Base-by-base conservation (phyloP, 1,140 invertebrate genomes). In the Belonocnema kinseyi region DNA sequence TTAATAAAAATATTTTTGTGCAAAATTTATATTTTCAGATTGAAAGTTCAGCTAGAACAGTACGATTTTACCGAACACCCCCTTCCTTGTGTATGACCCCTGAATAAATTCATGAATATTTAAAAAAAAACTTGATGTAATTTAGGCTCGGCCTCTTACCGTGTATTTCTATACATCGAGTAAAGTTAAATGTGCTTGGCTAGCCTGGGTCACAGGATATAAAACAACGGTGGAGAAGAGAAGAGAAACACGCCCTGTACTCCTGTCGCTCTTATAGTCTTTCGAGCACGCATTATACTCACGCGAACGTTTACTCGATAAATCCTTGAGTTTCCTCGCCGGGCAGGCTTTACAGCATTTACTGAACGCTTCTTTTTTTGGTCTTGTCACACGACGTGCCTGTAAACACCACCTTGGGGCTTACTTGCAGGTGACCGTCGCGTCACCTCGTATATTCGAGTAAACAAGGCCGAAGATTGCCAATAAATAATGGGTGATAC, bases 261-360 rank as follows among this genome's bases (percentile, higher is more conserved):
- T 58, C 19, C 26, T 66, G 56, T 58, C 56, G 56, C 56, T 58
- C 13, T 11, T 58, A 26, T 58, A 58, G 56, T 58, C 56, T 58
- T 3, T 58, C 13, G 26, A 66, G 66, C 52, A 33, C 26, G 53
- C 72, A 75, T 76, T 66, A 66, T 66, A 66, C 61, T 66, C 61
- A 46, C 56, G 74, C 74, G 73, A 73, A 74, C 76, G 73, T 80
- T 80, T 81, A 76, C 77, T 73, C 74, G 76, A 52, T 78, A 78
- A 81, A 81, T 81, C 77, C 77, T 78, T 72, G 75, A 81, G 80
- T 74, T 81, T 56, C 72, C 72, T 78, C 72, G 77, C 75, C 50
- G 72, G 71, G 72, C 78, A 81, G 77, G 77, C 76, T 78, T 81
- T 81, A 77, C 80, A 81, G 77, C 61, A 40, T 66, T 66, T 46